Evolutionary conservation across 1,140 invertebrate genomes (phyloP), one percentile per base, ranked within the genome.

Genomic region (Drosophila serrata): DNA sequence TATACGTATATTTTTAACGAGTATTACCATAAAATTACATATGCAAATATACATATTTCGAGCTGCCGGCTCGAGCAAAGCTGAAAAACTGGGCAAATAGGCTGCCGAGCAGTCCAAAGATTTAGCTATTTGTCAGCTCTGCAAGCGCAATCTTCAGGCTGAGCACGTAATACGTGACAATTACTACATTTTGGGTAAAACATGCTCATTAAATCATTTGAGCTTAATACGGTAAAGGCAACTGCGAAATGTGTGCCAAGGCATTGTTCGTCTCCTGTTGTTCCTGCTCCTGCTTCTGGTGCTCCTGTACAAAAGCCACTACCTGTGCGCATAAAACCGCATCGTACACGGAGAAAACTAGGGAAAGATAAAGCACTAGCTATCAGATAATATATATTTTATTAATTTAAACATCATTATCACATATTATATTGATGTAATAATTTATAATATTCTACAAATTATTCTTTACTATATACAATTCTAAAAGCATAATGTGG

Each of bases 151-250:
- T 90, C 86, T 90, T 75, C 74, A 85, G 81, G 77, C 74, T 88
- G 78, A 90, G 85, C 81, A 88, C 78, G 85, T 88, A 88, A 90
- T 88, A 90, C 85, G 85, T 88, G 85, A 88, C 85, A 88, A 88
- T 88, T 88, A 88, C 85, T 85, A 88, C 81, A 90, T 88, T 88
- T 88, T 81, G 51, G 82, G 77, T 86, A 85, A 87, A 88, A 88
- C 85, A 88, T 75, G 85, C 85, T 88, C 85, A 88, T 88, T 88
- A 88, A 88, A 88, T 88, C 85, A 88, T 88, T 85, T 88, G 42
- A 75, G 81, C 85, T 88, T 88, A 88, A 88, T 90, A 78, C 57
- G 51, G 73, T 49, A 77, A 72, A 84, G 75, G 69, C 58, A 62
- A 79, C 56, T 82, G 49, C 55, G 75, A 79, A 76, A 87, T 87